Evolutionary conservation across 2,797 vertebrate species (phyloP).

Genomic region (Psittacula echo): DNA sequence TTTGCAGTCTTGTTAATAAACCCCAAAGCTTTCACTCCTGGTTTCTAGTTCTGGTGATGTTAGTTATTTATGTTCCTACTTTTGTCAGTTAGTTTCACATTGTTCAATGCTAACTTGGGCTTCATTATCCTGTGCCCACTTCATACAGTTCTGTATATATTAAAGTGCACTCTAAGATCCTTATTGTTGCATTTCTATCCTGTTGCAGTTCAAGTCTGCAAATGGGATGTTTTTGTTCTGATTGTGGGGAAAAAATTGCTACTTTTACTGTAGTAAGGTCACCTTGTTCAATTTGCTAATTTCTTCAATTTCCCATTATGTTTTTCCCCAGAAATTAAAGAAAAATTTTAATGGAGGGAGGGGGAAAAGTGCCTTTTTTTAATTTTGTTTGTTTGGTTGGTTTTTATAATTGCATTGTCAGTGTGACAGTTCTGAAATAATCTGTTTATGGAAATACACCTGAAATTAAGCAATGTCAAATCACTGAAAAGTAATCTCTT

Average conservation of each 20-base stretch:
- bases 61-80: neutral
- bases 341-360: neutral
- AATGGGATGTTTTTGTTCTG: neutral
- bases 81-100: neutral
- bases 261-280: neutral
- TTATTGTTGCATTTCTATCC: neutral
- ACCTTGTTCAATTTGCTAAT: neutral
- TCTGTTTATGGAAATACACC: neutral
- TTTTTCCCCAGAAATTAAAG: neutral
- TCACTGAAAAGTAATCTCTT: neutral
- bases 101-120: neutral
- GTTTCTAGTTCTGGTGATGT: neutral
- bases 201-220: neutral
- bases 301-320: accelerated
- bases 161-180: neutral
- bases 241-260: neutral
- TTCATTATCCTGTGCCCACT: neutral
- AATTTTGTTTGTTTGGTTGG: neutral
- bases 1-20: neutral
- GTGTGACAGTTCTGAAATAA: neutral
- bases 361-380: neutral
- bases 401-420: neutral
- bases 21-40: neutral
- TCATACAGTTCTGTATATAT: neutral
- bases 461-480: neutral